Conservation (phyloP, 2,113 vertebrate genomes). For the Porphyrio hochstetteri region DNA sequence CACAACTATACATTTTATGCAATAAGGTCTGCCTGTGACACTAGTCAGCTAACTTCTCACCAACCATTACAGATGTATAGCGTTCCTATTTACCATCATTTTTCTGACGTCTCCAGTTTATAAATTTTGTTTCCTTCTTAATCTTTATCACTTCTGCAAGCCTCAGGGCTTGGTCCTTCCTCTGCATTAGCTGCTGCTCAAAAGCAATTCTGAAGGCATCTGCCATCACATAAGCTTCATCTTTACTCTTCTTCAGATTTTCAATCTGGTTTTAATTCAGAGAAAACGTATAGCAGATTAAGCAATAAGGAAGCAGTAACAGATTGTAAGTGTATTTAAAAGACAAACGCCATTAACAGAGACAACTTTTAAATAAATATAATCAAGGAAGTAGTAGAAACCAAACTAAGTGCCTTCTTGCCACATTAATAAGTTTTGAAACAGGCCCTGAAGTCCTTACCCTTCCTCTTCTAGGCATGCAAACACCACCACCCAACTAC, state of each 20-base stretch:
- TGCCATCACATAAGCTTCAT: slow-evolving; percentile 86
- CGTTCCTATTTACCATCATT: slow-evolving; percentile 63
- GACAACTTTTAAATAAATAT: neutral
- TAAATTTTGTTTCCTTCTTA: slow-evolving; percentile 64
- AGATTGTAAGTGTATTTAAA: neutral
- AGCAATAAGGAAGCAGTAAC: neutral
- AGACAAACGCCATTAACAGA: neutral
- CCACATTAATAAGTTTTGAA: neutral
- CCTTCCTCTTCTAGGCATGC: neutral
- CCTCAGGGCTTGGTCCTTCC: slow-evolving; percentile 82
- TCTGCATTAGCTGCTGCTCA: slow-evolving; percentile 89
- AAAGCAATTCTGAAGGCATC: slow-evolving; percentile 94
- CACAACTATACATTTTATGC: neutral
- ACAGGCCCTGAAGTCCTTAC: neutral
- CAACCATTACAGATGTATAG: neutral
- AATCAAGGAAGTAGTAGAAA: neutral
- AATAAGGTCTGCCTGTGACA: neutral
- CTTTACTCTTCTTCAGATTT: slow-evolving; percentile 79
- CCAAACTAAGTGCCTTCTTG: neutral
- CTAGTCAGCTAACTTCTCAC: neutral
- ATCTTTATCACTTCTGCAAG: slow-evolving; percentile 73
- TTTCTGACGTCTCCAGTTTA: slow-evolving; percentile 68
- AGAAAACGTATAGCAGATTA: neutral
- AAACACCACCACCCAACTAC: neutral
- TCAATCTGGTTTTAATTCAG: slow-evolving; percentile 77